A percentile compares a stretch with the other conserved stretches of the same genome.
phyloP scores from a whole-genome alignment of 1,140 invertebrate genomes.

The Artemia franciscana region DNA sequence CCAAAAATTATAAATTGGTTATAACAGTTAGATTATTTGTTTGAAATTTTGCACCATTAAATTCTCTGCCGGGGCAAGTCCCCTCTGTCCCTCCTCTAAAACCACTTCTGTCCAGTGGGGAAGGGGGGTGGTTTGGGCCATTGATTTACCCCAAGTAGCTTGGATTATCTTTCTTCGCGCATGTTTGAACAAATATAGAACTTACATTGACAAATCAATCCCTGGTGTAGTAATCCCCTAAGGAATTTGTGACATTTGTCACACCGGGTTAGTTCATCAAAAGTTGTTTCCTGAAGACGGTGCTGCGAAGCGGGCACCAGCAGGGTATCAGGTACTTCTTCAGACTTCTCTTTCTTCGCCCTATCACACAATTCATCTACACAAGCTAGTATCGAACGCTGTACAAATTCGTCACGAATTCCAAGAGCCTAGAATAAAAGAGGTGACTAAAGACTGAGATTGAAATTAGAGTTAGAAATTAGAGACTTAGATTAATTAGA shows the following conservation, averaged over 20 bases:
- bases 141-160: too few relatives aligned
- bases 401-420: constrained; percentile 50
- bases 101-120: too few relatives aligned
- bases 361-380: constrained; percentile 38
- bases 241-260: constrained; percentile 50
- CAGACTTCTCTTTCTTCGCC: constrained; percentile 1
- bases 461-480: too few relatives aligned
- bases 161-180: too few relatives aligned
- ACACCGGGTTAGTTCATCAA: constrained; percentile 40
- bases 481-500: neutral
- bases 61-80: too few relatives aligned
- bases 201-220: constrained; percentile 44
- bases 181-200: too few relatives aligned
- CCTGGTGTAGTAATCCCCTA: constrained; percentile 42
- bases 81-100: too few relatives aligned
- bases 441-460: too few relatives aligned
- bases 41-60: too few relatives aligned
- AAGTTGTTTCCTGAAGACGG: constrained; percentile 37
- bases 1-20: too few relatives aligned
- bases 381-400: constrained; percentile 39
- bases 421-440: constrained; percentile 38
- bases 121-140: too few relatives aligned
- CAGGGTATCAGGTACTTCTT: neutral
- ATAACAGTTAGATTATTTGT: too few relatives aligned
- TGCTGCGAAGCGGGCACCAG: constrained; percentile 16